phyloP scores from a whole-genome alignment of 2,888 invertebrate species.

The Lepidonotus clava region DNA sequence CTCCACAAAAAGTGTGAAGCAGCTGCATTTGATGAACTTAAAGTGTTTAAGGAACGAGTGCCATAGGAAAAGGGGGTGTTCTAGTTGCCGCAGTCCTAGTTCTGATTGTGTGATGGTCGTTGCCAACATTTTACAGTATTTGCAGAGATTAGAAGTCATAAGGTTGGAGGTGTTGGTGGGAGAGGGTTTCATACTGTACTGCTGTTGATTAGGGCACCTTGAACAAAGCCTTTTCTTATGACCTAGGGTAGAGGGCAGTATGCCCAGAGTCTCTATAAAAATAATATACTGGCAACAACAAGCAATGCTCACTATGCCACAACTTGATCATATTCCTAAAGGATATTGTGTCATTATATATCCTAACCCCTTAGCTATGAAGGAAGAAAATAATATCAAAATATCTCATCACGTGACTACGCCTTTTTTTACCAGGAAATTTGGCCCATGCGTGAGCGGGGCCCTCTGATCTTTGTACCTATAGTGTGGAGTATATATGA shows the following conservation, averaged over 20 bases:
- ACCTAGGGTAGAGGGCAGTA: not conserved
- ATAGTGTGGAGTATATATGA: not conserved
- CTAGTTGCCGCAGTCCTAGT: too few relatives aligned
- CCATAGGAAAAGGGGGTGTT: not conserved
- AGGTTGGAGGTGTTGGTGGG: not conserved
- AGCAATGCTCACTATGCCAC: not conserved
- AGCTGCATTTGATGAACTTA: not conserved
- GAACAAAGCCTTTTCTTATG: not conserved
- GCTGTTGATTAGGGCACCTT: not conserved
- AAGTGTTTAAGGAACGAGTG: not conserved
- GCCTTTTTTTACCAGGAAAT: not conserved
- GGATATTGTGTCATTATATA: not conserved
- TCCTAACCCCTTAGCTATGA: not conserved
- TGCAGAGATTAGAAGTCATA: not conserved
- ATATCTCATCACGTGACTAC: constrained; percentile 11
- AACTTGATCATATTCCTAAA: not conserved
- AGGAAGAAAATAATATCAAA: not conserved
- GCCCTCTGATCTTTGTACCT: not conserved
- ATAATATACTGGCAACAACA: too few relatives aligned
- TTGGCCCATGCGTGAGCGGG: not conserved
- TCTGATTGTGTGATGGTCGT: not conserved
- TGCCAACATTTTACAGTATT: not conserved
- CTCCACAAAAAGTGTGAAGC: not conserved
- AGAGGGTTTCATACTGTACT: not conserved
- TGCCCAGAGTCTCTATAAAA: not conserved